Conservation (phyloP, 2,113 vertebrate genomes). For the Hippocampus guttulatus region DNA sequence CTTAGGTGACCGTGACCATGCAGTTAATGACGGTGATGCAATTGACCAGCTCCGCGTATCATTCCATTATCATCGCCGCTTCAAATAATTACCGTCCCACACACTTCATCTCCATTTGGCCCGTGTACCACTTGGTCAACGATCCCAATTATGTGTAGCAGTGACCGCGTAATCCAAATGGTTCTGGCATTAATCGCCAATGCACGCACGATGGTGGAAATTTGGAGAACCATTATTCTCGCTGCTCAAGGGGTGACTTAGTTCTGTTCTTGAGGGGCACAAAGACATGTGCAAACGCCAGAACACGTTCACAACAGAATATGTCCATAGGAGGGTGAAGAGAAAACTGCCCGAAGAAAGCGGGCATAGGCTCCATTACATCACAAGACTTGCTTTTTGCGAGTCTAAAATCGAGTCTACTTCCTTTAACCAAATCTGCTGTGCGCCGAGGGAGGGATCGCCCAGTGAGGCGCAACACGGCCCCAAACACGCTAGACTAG, state of each 20-base stretch:
- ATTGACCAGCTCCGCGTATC: slow-evolving; percentile 31
- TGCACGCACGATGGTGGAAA: not conserved
- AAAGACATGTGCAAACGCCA: not conserved
- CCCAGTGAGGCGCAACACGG: too few species aligned
- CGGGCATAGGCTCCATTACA: too few species aligned
- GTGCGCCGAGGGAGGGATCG: too few species aligned
- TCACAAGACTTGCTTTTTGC: too few species aligned
- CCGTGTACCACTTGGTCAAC: slow-evolving; percentile 22
- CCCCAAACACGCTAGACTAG: too few species aligned
- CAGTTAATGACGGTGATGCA: slow-evolving; percentile 40
- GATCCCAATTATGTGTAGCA: slow-evolving; percentile 46
- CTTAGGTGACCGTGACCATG: slow-evolving; percentile 28
- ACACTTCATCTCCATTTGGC: slow-evolving; percentile 41
- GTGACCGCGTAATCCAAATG: slow-evolving; percentile 32
- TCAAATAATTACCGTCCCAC: slow-evolving; percentile 42
- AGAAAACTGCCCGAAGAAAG: not conserved
- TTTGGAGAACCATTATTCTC: slow-evolving; percentile 56
- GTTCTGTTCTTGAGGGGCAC: too few species aligned
- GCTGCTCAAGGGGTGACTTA: slow-evolving; percentile 43
- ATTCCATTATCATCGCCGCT: slow-evolving; percentile 41
- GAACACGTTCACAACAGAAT: not conserved
- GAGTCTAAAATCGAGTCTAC: too few species aligned
- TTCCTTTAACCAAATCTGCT: too few species aligned
- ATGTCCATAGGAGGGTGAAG: not conserved
- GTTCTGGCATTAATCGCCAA: slow-evolving; percentile 45